Evolutionary conservation across 2,113 vertebrate species (phyloP), one percentile per base, ranked within the genome.

Genomic region (Grallaria varia): DNA sequence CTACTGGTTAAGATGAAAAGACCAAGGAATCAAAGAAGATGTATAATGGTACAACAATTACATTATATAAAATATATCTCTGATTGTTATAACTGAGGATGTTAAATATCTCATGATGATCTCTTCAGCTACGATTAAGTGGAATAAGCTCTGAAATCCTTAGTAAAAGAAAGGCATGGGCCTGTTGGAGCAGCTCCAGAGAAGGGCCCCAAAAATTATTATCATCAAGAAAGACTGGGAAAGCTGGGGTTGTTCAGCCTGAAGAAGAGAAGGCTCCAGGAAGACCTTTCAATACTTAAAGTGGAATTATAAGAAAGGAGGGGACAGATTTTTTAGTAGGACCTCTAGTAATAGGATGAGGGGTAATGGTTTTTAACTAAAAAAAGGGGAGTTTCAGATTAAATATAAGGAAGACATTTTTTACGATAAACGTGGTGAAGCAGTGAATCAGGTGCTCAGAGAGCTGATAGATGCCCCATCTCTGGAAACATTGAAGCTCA

Each of bases 361-460:
- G 1, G 2, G 1, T 16, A 14, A n/a, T 8, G 7, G 1, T 39
- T 63, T 59, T 75, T 40, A 60, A 35, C 21, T 49, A n/a, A 27
- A 69, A 69, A 69, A 10, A 59, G 3, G 2, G 1, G 24, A n/a
- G 15, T 55, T 40, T 71, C 12, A 60, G 35, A 27, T 12, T 39
- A 45, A 16, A 22, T 53, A 14, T 18, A 31, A n/a, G 16, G 50
- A 81, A 58, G 3, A n/a, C 12, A 10, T 25, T 30, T 81, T 89
- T 82, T 21, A 30, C 52, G 15, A 21, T 60, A 6, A 67, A n/a
- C n/a, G 23, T 45, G 28, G 28, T 39, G 12, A 74, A 45, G 8
- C 39, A 39, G 24, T 45, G 20, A n/a, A 39, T 45, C 15, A 12
- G 10, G 10, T 67, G 8, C 4, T 10, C 4, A 30, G 39, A n/a